Evolutionary conservation across 2,888 invertebrate species (phyloP), one percentile per base, ranked within the genome.

Genomic region (Electrophaes corylata): DNA sequence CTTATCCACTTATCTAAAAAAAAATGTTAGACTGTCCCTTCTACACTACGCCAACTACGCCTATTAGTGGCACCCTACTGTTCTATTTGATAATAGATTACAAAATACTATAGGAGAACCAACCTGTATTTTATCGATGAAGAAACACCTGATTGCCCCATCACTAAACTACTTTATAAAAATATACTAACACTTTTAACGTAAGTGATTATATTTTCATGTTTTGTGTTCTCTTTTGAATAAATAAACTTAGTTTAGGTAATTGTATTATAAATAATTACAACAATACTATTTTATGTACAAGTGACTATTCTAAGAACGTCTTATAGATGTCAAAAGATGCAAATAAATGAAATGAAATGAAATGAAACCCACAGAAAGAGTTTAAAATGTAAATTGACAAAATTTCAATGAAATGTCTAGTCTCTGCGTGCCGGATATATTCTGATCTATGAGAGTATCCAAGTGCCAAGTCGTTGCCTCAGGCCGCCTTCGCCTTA

Each of bases 1-100:
- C 63, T 62, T 72, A 70, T 71, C 44, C 55, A 53, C 71, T 39
- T 40, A 69, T 45, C 60, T 54, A 56, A 45, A 35, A 59, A 57
- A 56, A 60, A 55, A 45, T 57, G 56, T 48, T 58, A 53, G 19
- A 60, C 50, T 40, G 45, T 47, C 61, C 37, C 51, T 43, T 39
- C 41, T 39, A 14, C 39, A 16, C 18, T 31, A 40, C 40, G n/a
- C n/a, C n/a, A n/a, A 48, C 11, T 23, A 39, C 18, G 50, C 33
- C 37, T 29, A 10, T 10, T 39, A 14, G n/a, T 48, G 37, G 37
- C 40, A 54, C 31, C 37, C 41, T 52, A 29, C 4, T 16, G 37
- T 43, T 33, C 48, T 48, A 37, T 41, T 31, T 20, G 41, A 10
- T 31, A 37, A 16, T 44, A 44, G 33, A 51, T 40, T 10, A 57